phyloP scores from a whole-genome alignment of 2,888 invertebrate species.

The Andrena dorsata region DNA sequence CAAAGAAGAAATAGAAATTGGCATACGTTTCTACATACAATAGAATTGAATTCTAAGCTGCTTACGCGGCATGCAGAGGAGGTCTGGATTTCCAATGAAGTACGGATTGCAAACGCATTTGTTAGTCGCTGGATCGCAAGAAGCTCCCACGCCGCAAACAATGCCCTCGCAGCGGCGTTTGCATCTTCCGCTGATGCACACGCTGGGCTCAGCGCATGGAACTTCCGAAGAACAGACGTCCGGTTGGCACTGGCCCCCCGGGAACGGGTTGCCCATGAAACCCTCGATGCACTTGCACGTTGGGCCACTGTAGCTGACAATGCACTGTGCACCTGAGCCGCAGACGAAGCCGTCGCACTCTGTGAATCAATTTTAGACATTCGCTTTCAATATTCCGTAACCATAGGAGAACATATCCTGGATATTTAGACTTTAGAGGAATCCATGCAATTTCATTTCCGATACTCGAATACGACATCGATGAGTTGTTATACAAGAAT shows the following conservation, averaged over 20 bases:
- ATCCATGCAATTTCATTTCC: too few relatives aligned
- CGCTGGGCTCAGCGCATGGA: slow-evolving; percentile 92
- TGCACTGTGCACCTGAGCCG: slow-evolving; percentile 93
- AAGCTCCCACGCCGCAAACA: slow-evolving; percentile 95
- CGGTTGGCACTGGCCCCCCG: slow-evolving; percentile 93
- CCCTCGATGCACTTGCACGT: slow-evolving; percentile 96
- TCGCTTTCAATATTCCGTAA: background rate
- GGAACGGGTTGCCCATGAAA: slow-evolving; percentile 95
- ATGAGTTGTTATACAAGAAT: background rate
- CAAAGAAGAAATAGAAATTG: background rate
- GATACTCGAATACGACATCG: background rate
- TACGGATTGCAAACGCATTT: slow-evolving; percentile 95
- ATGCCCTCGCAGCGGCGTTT: slow-evolving; percentile 95
- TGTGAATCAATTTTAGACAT: slow-evolving; percentile 74
- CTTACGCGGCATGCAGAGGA: slow-evolving; percentile 96
- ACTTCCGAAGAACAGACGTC: slow-evolving; percentile 92
- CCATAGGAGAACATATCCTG: too few relatives aligned
- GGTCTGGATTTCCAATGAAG: slow-evolving; percentile 95
- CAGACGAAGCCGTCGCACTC: slow-evolving; percentile 92
- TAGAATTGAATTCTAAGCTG: slow-evolving; percentile 70
- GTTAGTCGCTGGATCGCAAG: slow-evolving; percentile 92
- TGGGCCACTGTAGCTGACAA: slow-evolving; percentile 93
- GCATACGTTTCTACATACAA: background rate
- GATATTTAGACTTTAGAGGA: too few relatives aligned
- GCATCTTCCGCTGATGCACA: slow-evolving; percentile 95